phyloP scores from a whole-genome alignment of 2,797 vertebrate species.

The Tauraco hartlaubi region DNA sequence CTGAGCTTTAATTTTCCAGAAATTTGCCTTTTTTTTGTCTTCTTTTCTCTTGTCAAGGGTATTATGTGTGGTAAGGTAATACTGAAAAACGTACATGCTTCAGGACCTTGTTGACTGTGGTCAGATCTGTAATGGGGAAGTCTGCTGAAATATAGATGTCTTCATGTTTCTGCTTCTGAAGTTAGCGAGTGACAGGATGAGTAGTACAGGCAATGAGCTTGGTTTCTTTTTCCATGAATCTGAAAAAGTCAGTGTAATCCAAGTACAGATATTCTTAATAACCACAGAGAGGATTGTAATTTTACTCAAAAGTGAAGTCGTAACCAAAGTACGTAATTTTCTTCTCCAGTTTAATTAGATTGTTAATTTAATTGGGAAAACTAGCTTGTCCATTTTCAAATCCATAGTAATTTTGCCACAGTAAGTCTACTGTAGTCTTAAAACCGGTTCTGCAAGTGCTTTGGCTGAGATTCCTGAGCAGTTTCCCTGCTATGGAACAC shows the following conservation, averaged over 20 bases:
- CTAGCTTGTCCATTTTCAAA: background rate
- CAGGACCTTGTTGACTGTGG: background rate
- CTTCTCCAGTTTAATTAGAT: background rate
- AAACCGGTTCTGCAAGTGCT: background rate
- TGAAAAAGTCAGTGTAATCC: background rate
- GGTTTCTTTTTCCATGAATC: background rate
- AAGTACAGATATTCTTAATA: background rate
- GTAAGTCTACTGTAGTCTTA: background rate
- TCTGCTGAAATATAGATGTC: background rate
- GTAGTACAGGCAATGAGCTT: background rate
- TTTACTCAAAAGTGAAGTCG: background rate
- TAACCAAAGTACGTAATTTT: background rate
- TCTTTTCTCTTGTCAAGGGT: fast-evolving
- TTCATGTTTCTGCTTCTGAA: background rate
- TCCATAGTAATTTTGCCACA: background rate
- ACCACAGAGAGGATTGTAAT: background rate
- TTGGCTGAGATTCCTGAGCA: background rate
- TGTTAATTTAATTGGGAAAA: constrained; percentile 22
- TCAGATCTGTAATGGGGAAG: background rate
- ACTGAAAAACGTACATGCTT: background rate
- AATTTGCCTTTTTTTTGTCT: fast-evolving
- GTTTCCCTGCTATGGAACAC: background rate
- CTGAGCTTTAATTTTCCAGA: background rate
- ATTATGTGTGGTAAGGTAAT: background rate
- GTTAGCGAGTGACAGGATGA: background rate